Base-by-base conservation (phyloP, 1,140 invertebrate species). In the Coptotermes formosanus region DNA sequence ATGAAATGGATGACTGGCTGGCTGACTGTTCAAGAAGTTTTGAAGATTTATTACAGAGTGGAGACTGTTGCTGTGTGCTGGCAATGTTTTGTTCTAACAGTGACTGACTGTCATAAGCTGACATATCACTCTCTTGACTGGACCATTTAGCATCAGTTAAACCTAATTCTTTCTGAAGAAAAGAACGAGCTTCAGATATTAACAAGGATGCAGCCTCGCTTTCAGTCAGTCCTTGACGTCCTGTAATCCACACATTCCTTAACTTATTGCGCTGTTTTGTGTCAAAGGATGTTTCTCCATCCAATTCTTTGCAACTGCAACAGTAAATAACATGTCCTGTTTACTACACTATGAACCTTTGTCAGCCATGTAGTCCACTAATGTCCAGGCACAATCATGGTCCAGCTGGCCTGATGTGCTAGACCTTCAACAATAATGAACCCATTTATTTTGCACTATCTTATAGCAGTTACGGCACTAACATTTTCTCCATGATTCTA, bases 211-310 rank as follows among this genome's bases (percentile, higher is more conserved):
- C 97, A 30, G 97, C 97, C 91, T 98, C 95, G 87, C 92, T 92
- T 82, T 96, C 95, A 64, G 96, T 97, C 86, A 98, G 91, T 38
- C 95, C 96, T 89, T 95, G 93, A 90, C 94, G 94, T 25, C 97
- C 97, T 3, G 95, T 96, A 43, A 99, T 94, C 93, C 96, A 98
- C 86, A 98, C 91, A 89, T 93, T 93, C 89, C 94, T 93, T 84
- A 94, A 92, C 90, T 94, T 93, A 89, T 94, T 94, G 85, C 95
- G 92, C 89, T 95, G 93, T 82, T 93, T 92, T 23, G 93, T 91
- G 87, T 97, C 95, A 87, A 92, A 91, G 75, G 93, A 93, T 86
- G 94, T 93, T 89, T 97, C 96, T 82, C 93, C 94, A 23, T 96
- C 94, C 85, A 93, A 91, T 89, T 94, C 93, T 90, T 96, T 97